phyloP scores from a whole-genome alignment of 2,888 invertebrate genomes.

The Eilema depressum region DNA sequence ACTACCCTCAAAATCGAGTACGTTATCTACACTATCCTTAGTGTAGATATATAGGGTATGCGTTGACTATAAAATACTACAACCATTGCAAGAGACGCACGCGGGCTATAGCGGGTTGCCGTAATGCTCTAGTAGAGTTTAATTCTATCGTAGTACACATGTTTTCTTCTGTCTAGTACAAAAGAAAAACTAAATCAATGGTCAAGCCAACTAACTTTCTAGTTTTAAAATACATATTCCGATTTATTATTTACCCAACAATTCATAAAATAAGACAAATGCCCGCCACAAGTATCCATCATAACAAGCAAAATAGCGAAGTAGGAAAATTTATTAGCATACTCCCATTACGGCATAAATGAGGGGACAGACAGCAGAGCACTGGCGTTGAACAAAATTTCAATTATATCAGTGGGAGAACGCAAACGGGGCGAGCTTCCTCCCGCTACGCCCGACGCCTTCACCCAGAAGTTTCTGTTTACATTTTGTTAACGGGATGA shows the following conservation, averaged over 20 bases:
- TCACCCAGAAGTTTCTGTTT: constrained; percentile 74
- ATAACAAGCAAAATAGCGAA: constrained; percentile 51
- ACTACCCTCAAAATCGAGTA: too few species aligned
- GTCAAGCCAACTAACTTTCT: not conserved
- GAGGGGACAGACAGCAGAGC: constrained; percentile 64
- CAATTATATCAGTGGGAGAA: constrained; percentile 74
- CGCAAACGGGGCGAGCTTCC: constrained; percentile 63
- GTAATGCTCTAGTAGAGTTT: too few species aligned
- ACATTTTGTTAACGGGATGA: constrained; percentile 82
- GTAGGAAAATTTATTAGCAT: constrained; percentile 68
- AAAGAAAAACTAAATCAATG: not conserved
- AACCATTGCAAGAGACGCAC: too few species aligned
- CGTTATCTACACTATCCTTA: too few species aligned
- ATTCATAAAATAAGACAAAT: constrained; percentile 45
- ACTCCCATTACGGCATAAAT: constrained; percentile 61
- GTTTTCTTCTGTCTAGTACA: too few species aligned
- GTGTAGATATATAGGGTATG: too few species aligned
- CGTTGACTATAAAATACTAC: too few species aligned
- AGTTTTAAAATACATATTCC: not conserved
- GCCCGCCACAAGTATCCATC: constrained; percentile 35
- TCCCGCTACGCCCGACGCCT: constrained; percentile 56
- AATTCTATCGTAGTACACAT: too few species aligned
- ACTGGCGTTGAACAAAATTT: constrained; percentile 74
- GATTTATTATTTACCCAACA: constrained; percentile 24
- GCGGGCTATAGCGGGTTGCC: too few species aligned